A percentile compares a stretch with the other conserved stretches of the same genome.
Evolutionary conservation across 2,113 vertebrate genomes (phyloP).

Genomic region (Pholis gunnellus): DNA sequence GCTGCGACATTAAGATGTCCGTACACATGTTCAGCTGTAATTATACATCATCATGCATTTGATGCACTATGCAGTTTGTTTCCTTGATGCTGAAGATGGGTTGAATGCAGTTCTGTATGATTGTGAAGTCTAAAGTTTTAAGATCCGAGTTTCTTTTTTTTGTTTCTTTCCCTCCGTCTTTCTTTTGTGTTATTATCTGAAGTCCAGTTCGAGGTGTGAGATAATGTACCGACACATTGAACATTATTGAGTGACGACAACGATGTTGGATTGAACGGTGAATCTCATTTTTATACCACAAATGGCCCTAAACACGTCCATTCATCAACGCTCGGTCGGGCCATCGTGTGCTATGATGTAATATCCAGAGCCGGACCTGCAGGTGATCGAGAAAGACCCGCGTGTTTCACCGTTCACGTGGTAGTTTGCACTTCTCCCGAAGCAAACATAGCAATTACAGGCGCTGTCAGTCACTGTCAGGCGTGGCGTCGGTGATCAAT

Average conservation of each 20-base stretch:
- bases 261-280: conserved; percentile 2
- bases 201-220: background rate
- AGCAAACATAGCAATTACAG: conserved; percentile 76
- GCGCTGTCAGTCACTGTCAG: conserved; percentile 73
- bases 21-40: background rate
- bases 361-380: conserved; percentile 31
- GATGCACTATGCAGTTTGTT: background rate
- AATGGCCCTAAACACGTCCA: conserved; percentile 37
- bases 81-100: too few relatives aligned
- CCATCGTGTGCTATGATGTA: conserved; percentile 29
- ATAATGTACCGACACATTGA: background rate
- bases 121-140: too few relatives aligned
- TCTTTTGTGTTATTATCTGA: background rate
- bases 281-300: conserved; percentile 14
- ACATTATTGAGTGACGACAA: background rate
- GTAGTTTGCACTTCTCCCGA: conserved; percentile 57
- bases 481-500: conserved; percentile 63
- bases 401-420: conserved; percentile 28
- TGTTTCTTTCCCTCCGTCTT: background rate
- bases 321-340: conserved; percentile 15
- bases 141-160: too few relatives aligned
- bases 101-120: too few relatives aligned
- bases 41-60: background rate
- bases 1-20: background rate
- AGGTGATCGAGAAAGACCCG: conserved; percentile 19